A percentile compares a stretch with the other conserved stretches of the same genome.
Evolutionary conservation across 2,797 vertebrate species (phyloP).

Genomic region (Enteromius anoplus): DNA sequence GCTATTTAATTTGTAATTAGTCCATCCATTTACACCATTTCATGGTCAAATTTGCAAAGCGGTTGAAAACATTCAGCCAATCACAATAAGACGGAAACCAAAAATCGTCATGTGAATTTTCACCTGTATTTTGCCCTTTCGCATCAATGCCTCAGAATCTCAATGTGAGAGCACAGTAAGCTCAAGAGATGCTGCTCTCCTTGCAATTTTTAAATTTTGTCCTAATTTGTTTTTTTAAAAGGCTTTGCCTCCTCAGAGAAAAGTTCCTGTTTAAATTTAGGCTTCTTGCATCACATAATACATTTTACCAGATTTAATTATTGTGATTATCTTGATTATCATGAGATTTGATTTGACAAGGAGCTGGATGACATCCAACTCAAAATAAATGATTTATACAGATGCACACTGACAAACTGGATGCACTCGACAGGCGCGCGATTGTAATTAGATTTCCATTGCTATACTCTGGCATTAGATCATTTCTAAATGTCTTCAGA

Average conservation of each 20-base stretch:
- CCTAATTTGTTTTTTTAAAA: background rate
- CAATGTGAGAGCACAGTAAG: background rate
- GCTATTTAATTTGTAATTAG: background rate
- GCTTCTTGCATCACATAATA: constrained; percentile 8
- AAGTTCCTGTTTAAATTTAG: constrained; percentile 5
- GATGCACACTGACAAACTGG: constrained; percentile 35
- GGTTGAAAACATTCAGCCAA: background rate
- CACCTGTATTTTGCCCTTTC: background rate
- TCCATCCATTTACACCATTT: background rate
- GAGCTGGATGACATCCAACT: constrained; percentile 46
- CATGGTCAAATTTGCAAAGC: background rate
- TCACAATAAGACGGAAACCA: background rate
- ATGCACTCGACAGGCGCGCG: constrained; percentile 35
- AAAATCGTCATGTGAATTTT: background rate
- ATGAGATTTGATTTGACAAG: constrained; percentile 35
- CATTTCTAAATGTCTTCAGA: constrained; percentile 42
- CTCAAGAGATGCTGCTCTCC: background rate
- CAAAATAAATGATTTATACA: constrained; percentile 40
- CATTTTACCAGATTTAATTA: constrained; percentile 32
- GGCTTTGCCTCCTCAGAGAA: background rate
- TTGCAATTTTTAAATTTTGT: background rate
- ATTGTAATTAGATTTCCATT: constrained; percentile 49
- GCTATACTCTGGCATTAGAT: constrained; percentile 43
- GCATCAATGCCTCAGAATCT: background rate
- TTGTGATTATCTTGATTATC: constrained; percentile 43